Percentiles rank a stretch among this genome's conserved stretches.
phyloP scores from a whole-genome alignment of 2,113 vertebrate species.

The Pseudolaguvia tuberculata region DNA sequence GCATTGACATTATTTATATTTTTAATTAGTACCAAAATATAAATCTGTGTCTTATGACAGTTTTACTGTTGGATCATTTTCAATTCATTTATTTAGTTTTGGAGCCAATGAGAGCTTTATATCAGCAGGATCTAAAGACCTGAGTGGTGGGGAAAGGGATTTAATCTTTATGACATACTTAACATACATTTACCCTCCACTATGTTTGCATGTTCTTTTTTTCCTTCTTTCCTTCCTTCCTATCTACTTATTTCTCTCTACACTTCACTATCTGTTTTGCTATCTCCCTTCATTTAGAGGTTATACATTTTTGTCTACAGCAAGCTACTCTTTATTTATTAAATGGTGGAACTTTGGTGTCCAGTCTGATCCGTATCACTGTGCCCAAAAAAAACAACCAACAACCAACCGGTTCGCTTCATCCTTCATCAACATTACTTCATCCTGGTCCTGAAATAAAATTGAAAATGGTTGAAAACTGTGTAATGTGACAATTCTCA shows the following conservation, averaged over 20 bases:
- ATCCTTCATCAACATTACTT: background rate
- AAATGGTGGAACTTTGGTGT: background rate
- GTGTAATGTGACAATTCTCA: too few species aligned
- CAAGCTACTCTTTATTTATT: background rate
- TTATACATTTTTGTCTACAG: background rate
- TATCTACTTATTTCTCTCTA: background rate
- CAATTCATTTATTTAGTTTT: background rate
- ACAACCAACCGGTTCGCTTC: background rate
- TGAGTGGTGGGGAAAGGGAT: background rate
- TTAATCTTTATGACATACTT: too few species aligned
- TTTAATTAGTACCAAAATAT: background rate
- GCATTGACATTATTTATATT: background rate
- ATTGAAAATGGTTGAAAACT: background rate
- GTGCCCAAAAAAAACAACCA: background rate
- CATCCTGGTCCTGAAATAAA: background rate
- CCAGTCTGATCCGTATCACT: background rate
- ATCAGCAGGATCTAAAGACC: background rate
- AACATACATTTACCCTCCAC: background rate
- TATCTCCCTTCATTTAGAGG: background rate
- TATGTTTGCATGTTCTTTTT: background rate
- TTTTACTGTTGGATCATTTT: background rate
- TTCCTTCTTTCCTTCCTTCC: background rate
- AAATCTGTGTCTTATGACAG: too few species aligned
- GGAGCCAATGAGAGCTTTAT: background rate
- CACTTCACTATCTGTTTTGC: background rate